Percentiles rank a stretch among this genome's conserved stretches.
These are phyloP conservation scores for Zosterops hypoxanthus DNA, from an alignment of 2,113 vertebrate species.

Conservation along the genomic window DNA sequence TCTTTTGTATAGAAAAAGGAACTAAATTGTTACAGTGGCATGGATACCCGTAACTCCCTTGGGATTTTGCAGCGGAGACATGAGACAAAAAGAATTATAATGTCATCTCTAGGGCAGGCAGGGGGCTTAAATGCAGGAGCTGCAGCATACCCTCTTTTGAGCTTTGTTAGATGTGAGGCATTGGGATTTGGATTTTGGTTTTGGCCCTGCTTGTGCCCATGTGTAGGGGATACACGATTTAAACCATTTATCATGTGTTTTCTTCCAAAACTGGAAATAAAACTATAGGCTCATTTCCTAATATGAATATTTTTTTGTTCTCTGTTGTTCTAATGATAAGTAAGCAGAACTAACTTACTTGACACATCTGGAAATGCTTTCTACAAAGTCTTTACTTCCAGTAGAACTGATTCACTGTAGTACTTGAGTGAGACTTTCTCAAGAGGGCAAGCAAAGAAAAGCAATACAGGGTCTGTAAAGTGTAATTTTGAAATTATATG, in stretches of 20 bases:
- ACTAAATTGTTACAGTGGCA: not conserved
- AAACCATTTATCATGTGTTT: not conserved
- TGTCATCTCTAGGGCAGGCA: not conserved
- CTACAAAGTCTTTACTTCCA: not conserved
- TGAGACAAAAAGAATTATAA: not conserved
- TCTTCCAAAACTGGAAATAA: not conserved
- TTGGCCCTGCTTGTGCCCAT: not conserved
- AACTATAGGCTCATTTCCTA: not conserved
- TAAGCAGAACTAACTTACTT: not conserved
- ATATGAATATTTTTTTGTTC: not conserved
- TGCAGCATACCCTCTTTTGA: not conserved
- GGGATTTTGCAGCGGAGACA: not conserved
- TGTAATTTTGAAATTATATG: not conserved
- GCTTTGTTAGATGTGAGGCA: not conserved
- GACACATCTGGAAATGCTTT: not conserved
- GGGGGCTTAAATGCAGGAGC: not conserved
- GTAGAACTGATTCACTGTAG: not conserved
- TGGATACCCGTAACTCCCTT: not conserved
- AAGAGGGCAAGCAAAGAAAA: not conserved
- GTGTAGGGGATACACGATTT: rapidly evolving
- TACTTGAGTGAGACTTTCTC: not conserved
- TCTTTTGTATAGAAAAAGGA: not conserved
- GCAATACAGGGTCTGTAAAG: not conserved
- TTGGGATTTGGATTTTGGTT: not conserved
- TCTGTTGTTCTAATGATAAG: not conserved